Evolutionary conservation across 2,888 invertebrate species (phyloP), one percentile per base, ranked within the genome.

Genomic region (Dorcus hopei): DNA sequence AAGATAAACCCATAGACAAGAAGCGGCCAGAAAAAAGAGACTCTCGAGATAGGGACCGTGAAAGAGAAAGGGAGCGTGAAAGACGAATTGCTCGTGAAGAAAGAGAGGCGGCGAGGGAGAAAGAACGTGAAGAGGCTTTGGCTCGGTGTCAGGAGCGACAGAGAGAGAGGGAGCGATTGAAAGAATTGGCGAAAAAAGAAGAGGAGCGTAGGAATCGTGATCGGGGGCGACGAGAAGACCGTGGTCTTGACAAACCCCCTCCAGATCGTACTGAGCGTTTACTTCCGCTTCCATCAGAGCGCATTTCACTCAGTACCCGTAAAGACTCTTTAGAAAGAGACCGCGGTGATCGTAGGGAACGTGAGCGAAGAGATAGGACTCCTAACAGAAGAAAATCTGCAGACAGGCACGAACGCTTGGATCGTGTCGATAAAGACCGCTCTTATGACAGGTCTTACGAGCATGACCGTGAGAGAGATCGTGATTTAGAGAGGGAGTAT

Each of bases 111-210:
- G 84, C 83, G 0, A 74, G 85, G 2, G 84, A 85, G 63, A 85
- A 85, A 65, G 85, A 86, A 68, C 79, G 85, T 1, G 83, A 84
- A 64, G 91, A 91, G 64, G 83, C 84, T 0, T 74, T 84, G 54
- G 87, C 87, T 7, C 81, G 90, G 62, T 88, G 88, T 53, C 85
- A 90, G 55, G 82, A 83, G 61, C 74, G 83, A 7, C 82, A 81
- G 82, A 82, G 79, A 8, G 83, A 82, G 64, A 72, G 83, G 0
- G 82, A 82, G 59, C 73, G 81, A 26, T 73, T 81, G n/a, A 80
- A 80, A 61, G 79, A 78, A 64, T 68, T 76, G 40, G 75, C 74
- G 38, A 78, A 76, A 57, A 79, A 83, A 62, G 88, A 83, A 63
- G 79, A 82, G 8, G 83, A 85, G 58, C 78, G 81, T 55, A 80